phyloP scores from a whole-genome alignment of 1,140 invertebrate genomes.

The Orchestia grillus region DNA sequence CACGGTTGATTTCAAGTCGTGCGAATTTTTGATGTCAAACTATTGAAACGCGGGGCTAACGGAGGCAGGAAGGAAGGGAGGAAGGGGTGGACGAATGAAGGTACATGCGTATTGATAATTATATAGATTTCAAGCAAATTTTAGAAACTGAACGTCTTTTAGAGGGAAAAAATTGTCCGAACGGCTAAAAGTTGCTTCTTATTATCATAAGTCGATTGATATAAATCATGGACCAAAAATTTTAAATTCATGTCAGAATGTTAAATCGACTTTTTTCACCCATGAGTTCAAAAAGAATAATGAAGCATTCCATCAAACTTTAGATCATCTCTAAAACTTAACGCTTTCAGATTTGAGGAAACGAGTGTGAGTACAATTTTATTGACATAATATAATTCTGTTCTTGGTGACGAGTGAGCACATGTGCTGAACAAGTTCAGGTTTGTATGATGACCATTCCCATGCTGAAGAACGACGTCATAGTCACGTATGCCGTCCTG shows the following conservation, averaged over 20 bases:
- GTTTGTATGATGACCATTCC: background rate
- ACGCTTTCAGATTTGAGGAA: too few species aligned
- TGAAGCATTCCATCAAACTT: background rate
- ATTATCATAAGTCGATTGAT: background rate
- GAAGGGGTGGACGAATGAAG: too few species aligned
- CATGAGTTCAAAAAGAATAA: background rate
- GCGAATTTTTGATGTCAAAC: too few species aligned
- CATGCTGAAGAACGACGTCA: background rate
- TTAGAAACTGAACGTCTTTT: too few species aligned
- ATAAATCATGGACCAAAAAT: background rate
- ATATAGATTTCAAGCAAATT: too few species aligned
- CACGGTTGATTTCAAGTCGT: too few species aligned
- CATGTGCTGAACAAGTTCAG: background rate
- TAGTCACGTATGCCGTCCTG: background rate
- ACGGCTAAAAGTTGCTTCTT: background rate
- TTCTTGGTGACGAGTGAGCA: background rate
- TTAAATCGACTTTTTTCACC: background rate
- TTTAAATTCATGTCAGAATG: background rate
- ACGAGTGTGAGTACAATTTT: too few species aligned
- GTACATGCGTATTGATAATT: too few species aligned
- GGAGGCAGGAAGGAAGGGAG: too few species aligned
- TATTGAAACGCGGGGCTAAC: too few species aligned
- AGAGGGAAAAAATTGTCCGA: too few species aligned
- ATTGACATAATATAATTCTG: too few species aligned
- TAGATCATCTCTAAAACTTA: background rate